Conservation (phyloP, 2,113 vertebrate species). For the Scophthalmus maximus region DNA sequence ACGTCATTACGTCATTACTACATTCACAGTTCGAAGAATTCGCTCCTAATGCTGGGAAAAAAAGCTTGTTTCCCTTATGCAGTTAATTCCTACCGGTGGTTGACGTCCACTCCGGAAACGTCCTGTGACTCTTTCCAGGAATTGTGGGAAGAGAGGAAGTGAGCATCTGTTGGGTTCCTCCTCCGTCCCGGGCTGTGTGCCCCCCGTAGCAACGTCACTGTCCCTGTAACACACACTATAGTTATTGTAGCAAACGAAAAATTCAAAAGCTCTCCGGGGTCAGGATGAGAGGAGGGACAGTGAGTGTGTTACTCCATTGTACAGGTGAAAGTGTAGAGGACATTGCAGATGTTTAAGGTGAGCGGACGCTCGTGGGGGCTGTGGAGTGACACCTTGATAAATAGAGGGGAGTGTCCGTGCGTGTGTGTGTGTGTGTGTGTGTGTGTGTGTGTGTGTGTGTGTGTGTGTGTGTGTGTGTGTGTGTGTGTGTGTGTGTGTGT, state of each 20-base stretch:
- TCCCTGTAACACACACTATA: constrained; percentile 24
- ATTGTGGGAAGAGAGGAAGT: constrained; percentile 8
- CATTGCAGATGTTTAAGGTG: constrained; percentile 35
- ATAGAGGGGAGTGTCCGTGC: constrained; percentile 11
- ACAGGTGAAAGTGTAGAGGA: constrained; percentile 12
- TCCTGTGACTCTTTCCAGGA: constrained; percentile 13
- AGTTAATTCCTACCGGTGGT: no score
- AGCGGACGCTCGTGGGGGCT: constrained; percentile 14
- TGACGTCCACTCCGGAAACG: no score
- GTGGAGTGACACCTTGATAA: constrained; percentile 32
- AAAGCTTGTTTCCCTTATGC: neutral
- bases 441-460: neutral
- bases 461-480: no score
- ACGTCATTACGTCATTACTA: constrained; percentile 10
- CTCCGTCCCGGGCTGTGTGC: constrained; percentile 60
- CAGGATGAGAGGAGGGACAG: constrained; percentile 6
- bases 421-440: no score
- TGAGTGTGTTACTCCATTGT: neutral
- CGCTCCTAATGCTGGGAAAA: neutral
- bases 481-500: no score
- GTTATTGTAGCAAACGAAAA: constrained; percentile 35
- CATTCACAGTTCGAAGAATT: no score
- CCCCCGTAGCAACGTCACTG: constrained; percentile 52
- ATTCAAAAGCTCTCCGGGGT: constrained; percentile 21
- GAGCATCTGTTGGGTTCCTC: constrained; percentile 50